These are phyloP conservation scores for Drosophila bocki DNA, from an alignment of 1,140 invertebrate species.

Conservation along the genomic window DNA sequence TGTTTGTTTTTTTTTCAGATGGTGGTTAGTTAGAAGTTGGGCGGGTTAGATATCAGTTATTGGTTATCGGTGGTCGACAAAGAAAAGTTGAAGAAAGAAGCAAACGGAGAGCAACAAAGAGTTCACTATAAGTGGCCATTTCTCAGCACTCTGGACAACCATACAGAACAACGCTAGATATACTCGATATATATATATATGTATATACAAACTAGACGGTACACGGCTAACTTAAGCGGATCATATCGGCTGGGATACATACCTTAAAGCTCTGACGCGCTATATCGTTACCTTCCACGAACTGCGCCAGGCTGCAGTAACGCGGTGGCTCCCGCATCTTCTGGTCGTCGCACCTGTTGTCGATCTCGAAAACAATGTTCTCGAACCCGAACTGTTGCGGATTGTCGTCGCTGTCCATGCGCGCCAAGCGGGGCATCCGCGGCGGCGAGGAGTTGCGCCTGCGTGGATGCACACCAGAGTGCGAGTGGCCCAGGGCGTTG, in stretches of 20 bases:
- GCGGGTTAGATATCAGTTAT: conserved; percentile 33
- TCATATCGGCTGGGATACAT: conserved; percentile 37
- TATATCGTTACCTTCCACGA: conserved; percentile 92
- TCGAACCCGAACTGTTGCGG: conserved; percentile 89
- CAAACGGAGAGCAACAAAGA: conserved; percentile 81
- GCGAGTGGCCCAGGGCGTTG: conserved; percentile 63
- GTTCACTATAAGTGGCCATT: conserved; percentile 76
- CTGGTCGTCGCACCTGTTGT: conserved; percentile 86
- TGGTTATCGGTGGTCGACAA: conserved; percentile 51
- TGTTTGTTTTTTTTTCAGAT: conserved; percentile 34
- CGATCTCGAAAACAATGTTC: conserved; percentile 88
- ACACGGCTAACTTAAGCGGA: conserved; percentile 32
- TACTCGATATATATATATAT: conserved; percentile 8
- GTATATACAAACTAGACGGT: conserved; percentile 26
- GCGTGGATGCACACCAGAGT: conserved; percentile 68
- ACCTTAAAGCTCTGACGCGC: conserved; percentile 90
- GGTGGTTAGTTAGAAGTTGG: conserved; percentile 32
- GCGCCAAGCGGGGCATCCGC: conserved; percentile 48
- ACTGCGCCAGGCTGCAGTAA: conserved; percentile 91
- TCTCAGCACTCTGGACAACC: conserved; percentile 61
- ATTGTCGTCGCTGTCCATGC: conserved; percentile 85
- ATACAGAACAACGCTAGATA: conserved; percentile 63
- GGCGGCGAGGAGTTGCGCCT: conserved; percentile 85
- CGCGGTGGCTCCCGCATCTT: conserved; percentile 87
- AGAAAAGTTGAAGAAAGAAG: conserved; percentile 73